Evolutionary conservation across 2,888 invertebrate species (phyloP), one percentile per base, ranked within the genome.

Genomic region (Harpagoxenus sublaevis): DNA sequence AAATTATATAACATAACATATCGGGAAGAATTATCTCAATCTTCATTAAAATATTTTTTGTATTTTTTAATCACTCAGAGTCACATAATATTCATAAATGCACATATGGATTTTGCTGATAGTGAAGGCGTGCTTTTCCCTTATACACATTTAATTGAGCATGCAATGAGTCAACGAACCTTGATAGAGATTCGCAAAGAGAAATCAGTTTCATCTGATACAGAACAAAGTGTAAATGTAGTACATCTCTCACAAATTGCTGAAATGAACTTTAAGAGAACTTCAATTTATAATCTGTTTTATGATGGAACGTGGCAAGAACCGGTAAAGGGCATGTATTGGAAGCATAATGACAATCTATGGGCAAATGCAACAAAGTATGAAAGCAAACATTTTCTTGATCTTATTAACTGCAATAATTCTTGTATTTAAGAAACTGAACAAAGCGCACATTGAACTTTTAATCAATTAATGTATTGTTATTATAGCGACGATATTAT

Each of bases 291-390:
- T 15, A 18, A 77, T 42, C n/a, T 77, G 4, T 77, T 68, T 68
- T 77, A 68, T 53, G 18, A 68, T 31, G 68, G 53, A 28, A 42
- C 31, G 0, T 77, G 77, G 77, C 68, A 68, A 39, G 18, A 53
- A 53, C 77, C 77, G 2, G 2, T 66, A 18, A 3, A 66, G 23
- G 18, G 12, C 12, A 53, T 31, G 6, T 77, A 77, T 53, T 68
- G 39, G 66, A n/a, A 15, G 6, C 18, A 42, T 53, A 15, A 77
- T 12, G 6, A 28, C 23, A 0, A 2, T 12, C 4, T 77, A 15
- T 68, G 39, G 66, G 68, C 77, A n/a, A 28, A 68, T 18, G 53
- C 68, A 68, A 53, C 66, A 39, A 12, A 35, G 77, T 77, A 77
- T 12, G 45, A 39, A 63, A 48, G 12, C 6, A 45, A 5, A 31